Base-by-base conservation (phyloP, 2,797 vertebrate genomes). In the Dermochelys coriacea region DNA sequence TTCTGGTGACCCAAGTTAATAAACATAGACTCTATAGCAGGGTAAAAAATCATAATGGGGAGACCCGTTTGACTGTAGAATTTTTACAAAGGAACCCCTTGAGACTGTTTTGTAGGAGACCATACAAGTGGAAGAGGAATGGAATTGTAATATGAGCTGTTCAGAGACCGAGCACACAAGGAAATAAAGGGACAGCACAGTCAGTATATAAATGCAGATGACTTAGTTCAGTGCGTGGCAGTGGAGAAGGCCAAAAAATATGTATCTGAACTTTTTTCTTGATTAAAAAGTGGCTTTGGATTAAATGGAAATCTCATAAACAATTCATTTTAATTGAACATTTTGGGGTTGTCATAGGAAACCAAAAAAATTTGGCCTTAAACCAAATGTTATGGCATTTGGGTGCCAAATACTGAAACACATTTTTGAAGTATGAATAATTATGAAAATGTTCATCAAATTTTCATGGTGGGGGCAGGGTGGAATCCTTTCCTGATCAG, bases 11-110 rank as follows among this genome's bases (percentile, higher is more conserved):
- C 59, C 88, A 37, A 57, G 37, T 27, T 34, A 34, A 19, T 1
- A 49, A 1, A 0, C 0, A 45, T 34, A 16, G 88, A 4, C 54
- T 47, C 31, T 5, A 77, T 87, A 92, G 37, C 93, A 84, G 25
- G 78, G 1, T 1, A 78, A 89, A 86, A 47, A 54, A 81, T 88
- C n/a, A 0, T 27, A 29, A 21, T 1, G 3, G 19, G 37, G 75
- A 51, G 78, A 84, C n/a, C 7, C 29, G 3, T 81, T 84, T 83
- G 90, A 29, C 86, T 71, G 31, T 80, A 89, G 88, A 47, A 89
- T 79, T 47, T 51, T 25, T 81, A n/a, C 50, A 3, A 8, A 12
- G 0, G 0, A 54, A 11, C 49, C 14, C 41, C 47, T 37, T 71
- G n/a, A 41, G 37, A 71, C 64, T 68, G 19, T 71, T 41, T 71